phyloP scores from a whole-genome alignment of 1,140 invertebrate genomes.

The Aphelinus atriplicis region DNA sequence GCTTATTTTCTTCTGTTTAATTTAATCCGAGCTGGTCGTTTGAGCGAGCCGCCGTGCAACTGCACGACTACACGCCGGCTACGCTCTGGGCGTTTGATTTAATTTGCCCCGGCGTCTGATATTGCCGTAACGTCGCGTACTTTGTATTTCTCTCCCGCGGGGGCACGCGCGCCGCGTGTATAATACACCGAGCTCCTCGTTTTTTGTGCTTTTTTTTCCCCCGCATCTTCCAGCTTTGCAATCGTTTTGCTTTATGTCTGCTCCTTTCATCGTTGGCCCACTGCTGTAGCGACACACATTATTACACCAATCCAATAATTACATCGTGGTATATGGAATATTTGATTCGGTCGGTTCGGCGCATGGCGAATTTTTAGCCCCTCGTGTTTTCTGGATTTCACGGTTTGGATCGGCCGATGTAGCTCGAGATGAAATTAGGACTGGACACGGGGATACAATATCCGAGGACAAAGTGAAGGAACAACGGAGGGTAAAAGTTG shows the following conservation, averaged over 20 bases:
- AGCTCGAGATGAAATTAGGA: no score
- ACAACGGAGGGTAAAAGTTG: no score
- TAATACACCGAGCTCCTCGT: no score
- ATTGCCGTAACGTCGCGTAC: background rate
- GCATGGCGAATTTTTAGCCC: no score
- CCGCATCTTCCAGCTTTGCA: conserved; percentile 5
- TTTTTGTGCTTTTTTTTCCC: background rate
- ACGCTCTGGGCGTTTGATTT: conserved; percentile 19
- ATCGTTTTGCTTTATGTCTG: conserved; percentile 12
- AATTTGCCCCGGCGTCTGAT: conserved; percentile 19
- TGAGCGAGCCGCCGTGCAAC: background rate
- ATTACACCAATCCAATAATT: no score
- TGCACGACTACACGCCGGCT: background rate
- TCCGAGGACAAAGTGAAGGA: no score
- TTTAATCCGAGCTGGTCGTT: conserved; percentile 27
- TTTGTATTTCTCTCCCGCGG: conserved; percentile 7
- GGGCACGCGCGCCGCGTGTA: background rate
- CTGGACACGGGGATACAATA: no score
- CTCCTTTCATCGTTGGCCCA: background rate
- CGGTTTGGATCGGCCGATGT: no score
- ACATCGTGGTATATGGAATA: no score
- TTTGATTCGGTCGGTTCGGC: no score
- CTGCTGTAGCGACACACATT: no score
- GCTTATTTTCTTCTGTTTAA: conserved; percentile 36
- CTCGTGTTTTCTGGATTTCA: no score